These are phyloP conservation scores for Antrozous pallidus DNA, from an alignment of 2,797 vertebrate species.

Conservation along the genomic window DNA sequence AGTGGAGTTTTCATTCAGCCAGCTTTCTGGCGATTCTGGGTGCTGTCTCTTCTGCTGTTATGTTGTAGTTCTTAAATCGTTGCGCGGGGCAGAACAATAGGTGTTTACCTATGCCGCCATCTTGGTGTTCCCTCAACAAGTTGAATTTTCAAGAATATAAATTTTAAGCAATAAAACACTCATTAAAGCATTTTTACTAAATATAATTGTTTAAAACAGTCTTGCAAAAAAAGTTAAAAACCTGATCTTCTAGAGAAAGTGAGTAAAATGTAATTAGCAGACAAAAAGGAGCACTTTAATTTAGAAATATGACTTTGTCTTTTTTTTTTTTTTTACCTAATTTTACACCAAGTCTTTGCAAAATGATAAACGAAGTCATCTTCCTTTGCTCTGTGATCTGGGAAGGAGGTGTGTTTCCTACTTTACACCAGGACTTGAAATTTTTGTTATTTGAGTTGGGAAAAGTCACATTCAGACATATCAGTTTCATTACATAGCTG, in stretches of 20 bases:
- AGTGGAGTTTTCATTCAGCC: no score
- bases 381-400: background rate
- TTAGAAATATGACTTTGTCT: background rate
- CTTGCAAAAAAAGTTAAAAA: background rate
- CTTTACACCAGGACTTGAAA: background rate
- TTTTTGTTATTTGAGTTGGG: background rate
- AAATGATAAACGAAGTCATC: background rate
- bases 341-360: slow-evolving; percentile 1
- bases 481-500: background rate
- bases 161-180: slow-evolving; percentile 5
- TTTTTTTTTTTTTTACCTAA: background rate
- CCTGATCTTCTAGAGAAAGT: background rate
- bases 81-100: no score
- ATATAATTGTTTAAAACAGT: background rate
- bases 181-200: background rate
- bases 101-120: no score
- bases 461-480: background rate
- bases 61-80: no score
- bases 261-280: background rate
- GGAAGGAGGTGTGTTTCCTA: background rate
- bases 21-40: no score
- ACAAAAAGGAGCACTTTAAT: background rate
- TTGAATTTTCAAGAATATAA: background rate
- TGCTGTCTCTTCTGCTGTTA: no score
- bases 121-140: no score